These are phyloP conservation scores for Zapus hudsonius DNA, from an alignment of 2,113 vertebrate species.

Conservation along the genomic window DNA sequence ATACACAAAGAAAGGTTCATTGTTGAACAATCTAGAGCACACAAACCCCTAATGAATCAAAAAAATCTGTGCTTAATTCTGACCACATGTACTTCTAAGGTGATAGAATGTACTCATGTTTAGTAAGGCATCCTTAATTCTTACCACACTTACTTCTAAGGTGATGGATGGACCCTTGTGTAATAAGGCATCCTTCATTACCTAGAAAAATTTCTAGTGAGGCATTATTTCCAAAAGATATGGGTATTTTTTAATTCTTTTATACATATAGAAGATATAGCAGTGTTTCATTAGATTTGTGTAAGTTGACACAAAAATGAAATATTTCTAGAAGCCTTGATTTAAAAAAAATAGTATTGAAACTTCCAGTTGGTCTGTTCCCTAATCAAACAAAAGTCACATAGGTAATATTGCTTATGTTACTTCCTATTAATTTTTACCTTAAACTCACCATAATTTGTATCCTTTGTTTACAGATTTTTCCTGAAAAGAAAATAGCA, in stretches of 20 bases:
- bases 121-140: neutral
- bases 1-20: too few relatives aligned
- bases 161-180: neutral
- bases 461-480: neutral
- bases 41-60: neutral
- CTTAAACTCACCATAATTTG: neutral
- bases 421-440: neutral
- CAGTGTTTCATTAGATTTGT: neutral
- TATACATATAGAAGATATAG: neutral
- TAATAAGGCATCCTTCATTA: neutral
- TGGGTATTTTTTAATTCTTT: neutral
- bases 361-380: neutral
- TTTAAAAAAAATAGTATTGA: neutral
- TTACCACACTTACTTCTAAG: neutral
- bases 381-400: neutral
- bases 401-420: neutral
- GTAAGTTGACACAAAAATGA: neutral
- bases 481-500: neutral
- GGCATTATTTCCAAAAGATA: neutral
- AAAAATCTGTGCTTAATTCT: neutral
- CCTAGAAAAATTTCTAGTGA: neutral
- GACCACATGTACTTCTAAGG: neutral
- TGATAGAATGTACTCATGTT: neutral
- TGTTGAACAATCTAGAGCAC: neutral
- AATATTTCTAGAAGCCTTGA: neutral